Base-by-base conservation (phyloP, 2,797 vertebrate genomes). In the Scomberomorus guttatus region DNA sequence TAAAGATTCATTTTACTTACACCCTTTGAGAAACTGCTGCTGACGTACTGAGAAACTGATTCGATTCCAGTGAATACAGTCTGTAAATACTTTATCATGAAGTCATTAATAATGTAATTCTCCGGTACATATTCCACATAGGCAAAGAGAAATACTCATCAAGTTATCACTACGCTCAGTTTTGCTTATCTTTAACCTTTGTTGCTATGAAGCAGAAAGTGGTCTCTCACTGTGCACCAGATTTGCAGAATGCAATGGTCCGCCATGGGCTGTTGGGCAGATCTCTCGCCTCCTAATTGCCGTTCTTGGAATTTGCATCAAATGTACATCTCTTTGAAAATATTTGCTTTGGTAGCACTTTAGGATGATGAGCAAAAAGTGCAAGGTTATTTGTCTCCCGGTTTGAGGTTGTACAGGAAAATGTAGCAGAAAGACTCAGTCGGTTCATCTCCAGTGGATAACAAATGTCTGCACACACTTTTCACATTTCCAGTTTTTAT, bases 1-100 rank as follows among this genome's bases (percentile, higher is more conserved):
- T 70, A 77, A 75, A 72, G 72, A 60, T 60, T 75, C 7, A 66
- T 72, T 85, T 83, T 34, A 42, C 66, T 73, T 66, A 44, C 54
- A 68, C 29, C 22, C 14, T 55, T 34, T 29, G n/a, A 51, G 22
- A 78, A 82, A 77, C 66, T n/a, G 60, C 67, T 48, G 54, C 42
- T 32, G 56, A 79, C 0, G 0, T 48, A 51, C 46, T 0, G 5
- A 75, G 61, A 80, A 68, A 51, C 44, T 44, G 34, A 77, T 74
- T 18, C 59, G 22, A 77, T 65, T 80, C 37, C 50, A 54, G 25
- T 34, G 25, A 52, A 74, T 18, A n/a, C 34, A 44, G 63, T 74
- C 69, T 58, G 71, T 68, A 64, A 69, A 72, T 77, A 68, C 44
- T 10, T 64, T 44, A 75, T 72, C 39, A 73, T 39, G 0, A 50